Conservation (phyloP, 2,888 invertebrate genomes). For the Rhimphoctona megacephalus region DNA sequence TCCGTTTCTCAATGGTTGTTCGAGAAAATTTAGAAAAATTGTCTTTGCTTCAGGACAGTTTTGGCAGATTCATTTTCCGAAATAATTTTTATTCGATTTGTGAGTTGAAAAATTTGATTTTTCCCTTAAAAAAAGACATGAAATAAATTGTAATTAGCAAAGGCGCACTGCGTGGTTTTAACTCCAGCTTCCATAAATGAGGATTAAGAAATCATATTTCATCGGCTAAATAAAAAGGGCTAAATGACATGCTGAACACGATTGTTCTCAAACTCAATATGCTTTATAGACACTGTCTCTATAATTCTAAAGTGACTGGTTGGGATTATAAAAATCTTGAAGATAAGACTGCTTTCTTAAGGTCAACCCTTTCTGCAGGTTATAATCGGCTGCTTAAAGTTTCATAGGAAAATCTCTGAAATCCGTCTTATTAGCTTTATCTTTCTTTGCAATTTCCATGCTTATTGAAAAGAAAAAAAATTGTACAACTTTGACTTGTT, state of each 20-base stretch:
- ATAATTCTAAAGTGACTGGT: conserved; percentile 50
- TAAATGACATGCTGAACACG: not conserved
- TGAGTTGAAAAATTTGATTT: not conserved
- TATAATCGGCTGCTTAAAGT: conserved; percentile 46
- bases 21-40: not conserved
- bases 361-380: conserved; percentile 48
- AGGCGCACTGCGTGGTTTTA: not conserved
- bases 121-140: not conserved
- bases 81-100: not conserved
- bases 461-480: not conserved
- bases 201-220: conserved; percentile 13
- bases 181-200: not conserved
- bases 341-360: conserved; percentile 37
- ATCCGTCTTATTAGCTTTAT: not conserved
- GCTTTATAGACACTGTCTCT: conserved; percentile 5
- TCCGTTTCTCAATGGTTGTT: not conserved
- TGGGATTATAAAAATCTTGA: conserved; percentile 43
- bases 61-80: not conserved
- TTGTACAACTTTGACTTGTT: not conserved
- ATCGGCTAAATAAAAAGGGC: not conserved
- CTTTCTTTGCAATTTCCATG: not conserved
- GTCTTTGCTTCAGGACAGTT: not conserved
- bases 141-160: not conserved
- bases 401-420: not conserved
- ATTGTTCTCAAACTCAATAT: not conserved